phyloP scores from a whole-genome alignment of 2,113 vertebrate species.

The Chrysochloris asiatica region DNA sequence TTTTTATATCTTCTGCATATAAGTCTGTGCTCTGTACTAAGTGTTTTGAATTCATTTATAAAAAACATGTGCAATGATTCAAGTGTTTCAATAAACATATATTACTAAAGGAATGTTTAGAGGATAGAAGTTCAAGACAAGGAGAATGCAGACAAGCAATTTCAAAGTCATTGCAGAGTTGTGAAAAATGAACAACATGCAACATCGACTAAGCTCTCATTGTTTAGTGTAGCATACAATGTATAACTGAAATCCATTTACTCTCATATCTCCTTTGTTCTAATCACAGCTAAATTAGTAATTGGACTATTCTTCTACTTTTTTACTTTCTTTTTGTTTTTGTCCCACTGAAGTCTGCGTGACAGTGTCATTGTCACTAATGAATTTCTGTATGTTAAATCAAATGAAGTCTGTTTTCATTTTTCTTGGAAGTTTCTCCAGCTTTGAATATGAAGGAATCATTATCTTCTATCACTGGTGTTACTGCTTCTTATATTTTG shows the following conservation, averaged over 20 bases:
- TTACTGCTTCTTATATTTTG: not conserved
- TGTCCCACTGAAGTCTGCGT: not conserved
- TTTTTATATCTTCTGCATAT: not conserved
- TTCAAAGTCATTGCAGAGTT: not conserved
- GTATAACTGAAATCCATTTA: not conserved
- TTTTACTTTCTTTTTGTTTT: not conserved
- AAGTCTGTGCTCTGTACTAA: not conserved
- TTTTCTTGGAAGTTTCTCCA: not conserved
- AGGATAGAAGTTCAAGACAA: not conserved
- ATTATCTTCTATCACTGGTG: not conserved
- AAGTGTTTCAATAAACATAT: not conserved
- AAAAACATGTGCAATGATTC: not conserved
- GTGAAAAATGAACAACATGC: not conserved
- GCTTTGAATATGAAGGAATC: not conserved
- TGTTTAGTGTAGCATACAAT: not conserved
- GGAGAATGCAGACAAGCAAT: not conserved
- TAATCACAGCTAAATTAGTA: not conserved
- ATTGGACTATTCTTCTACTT: not conserved
- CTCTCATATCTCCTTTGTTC: not conserved
- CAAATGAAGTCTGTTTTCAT: not conserved
- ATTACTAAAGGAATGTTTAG: not conserved
- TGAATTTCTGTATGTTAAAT: not conserved
- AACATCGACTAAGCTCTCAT: not conserved
- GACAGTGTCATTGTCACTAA: not conserved
- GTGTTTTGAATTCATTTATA: not conserved